These are phyloP conservation scores for Porites lobata DNA, from an alignment of 92 coral and sea anemone genomes.

Conservation along the genomic window DNA sequence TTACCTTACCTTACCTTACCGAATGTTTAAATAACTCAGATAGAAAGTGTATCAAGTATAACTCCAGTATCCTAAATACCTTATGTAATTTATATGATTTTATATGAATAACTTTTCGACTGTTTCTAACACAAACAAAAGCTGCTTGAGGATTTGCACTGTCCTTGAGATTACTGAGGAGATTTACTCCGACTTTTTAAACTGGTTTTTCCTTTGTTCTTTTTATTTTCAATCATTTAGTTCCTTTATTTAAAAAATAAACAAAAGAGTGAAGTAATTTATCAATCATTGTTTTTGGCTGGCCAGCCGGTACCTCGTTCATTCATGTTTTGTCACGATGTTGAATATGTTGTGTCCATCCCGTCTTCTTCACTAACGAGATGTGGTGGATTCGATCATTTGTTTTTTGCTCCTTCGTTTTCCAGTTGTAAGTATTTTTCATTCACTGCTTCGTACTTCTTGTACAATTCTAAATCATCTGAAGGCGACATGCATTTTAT, in stretches of 20 bases:
- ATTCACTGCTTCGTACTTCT: neutral
- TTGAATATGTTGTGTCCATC: constrained; percentile 25
- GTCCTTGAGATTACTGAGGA: too few species aligned
- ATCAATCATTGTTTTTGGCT: constrained; percentile 20
- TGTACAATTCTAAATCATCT: neutral
- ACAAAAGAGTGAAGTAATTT: constrained; percentile 8
- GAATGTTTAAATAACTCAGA: too few species aligned
- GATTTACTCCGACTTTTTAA: too few species aligned
- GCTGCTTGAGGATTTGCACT: too few species aligned
- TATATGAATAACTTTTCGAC: too few species aligned
- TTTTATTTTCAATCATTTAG: neutral
- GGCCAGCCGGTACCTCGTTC: neutral
- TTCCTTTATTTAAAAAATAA: constrained; percentile 22
- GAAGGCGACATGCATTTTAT: too few species aligned
- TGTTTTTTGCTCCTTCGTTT: neutral
- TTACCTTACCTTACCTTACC: too few species aligned
- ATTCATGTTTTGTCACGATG: neutral
- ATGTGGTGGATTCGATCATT: constrained; percentile 33
- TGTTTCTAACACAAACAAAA: too few species aligned
- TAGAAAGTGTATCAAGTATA: too few species aligned
- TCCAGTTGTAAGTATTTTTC: constrained; percentile 15
- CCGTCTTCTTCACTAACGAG: constrained; percentile 12
- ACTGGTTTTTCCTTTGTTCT: too few species aligned
- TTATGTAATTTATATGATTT: too few species aligned
- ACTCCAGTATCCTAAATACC: too few species aligned